phyloP scores from a whole-genome alignment of 53 echinoderm and acorn worm genomes.

The Mesocentrotus franciscanus region DNA sequence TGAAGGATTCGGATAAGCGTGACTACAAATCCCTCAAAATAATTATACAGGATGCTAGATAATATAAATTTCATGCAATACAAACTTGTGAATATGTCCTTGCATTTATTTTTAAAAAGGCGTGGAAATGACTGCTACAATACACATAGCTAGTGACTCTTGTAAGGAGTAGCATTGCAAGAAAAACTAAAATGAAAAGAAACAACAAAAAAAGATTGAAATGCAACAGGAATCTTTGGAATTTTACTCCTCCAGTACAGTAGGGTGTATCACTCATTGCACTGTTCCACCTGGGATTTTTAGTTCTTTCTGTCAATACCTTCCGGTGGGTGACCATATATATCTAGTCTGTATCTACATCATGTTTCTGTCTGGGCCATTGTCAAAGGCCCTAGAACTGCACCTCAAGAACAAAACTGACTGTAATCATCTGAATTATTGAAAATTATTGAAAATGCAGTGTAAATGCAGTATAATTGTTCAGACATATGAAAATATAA shows the following conservation, averaged over 20 bases:
- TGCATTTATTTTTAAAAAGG: neutral
- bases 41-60: too few species aligned
- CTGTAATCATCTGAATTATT: too few species aligned
- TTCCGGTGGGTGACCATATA: neutral
- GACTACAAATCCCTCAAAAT: neutral
- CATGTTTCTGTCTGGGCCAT: neutral
- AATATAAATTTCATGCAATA: too few species aligned
- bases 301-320: neutral
- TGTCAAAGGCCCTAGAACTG: neutral
- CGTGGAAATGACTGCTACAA: neutral
- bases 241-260: conserved; percentile 9
- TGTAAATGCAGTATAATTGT: too few species aligned
- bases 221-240: neutral
- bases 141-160: neutral
- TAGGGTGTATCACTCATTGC: conserved; percentile 33
- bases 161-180: neutral
- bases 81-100: neutral
- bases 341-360: neutral
- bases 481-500: too few species aligned
- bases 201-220: neutral
- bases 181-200: neutral
- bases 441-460: too few species aligned
- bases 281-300: neutral
- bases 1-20: neutral
- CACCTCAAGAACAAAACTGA: too few species aligned